Conservation (phyloP, 1,140 invertebrate species). For the Drosophila pandora region DNA sequence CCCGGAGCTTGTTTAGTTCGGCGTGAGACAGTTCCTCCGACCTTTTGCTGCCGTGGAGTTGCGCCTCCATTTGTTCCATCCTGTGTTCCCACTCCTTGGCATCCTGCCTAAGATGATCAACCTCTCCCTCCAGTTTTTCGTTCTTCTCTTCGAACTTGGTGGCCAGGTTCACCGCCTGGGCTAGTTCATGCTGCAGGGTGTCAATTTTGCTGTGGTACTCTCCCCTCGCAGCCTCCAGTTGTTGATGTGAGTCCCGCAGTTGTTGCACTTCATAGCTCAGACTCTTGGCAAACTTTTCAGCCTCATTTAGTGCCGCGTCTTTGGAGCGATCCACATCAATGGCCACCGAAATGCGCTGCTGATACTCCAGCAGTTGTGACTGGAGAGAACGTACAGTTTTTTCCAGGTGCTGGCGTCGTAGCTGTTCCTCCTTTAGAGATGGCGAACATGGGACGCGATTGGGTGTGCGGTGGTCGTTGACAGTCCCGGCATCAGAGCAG, state of each 20-base stretch:
- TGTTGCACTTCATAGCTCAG: slow-evolving; percentile 65
- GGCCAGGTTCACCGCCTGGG: slow-evolving; percentile 67
- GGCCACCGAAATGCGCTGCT: slow-evolving; percentile 91
- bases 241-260: slow-evolving; percentile 52
- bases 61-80: slow-evolving; percentile 70
- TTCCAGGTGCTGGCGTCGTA: slow-evolving; percentile 90
- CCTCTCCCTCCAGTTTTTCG: slow-evolving; percentile 68
- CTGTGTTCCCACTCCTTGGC: slow-evolving; percentile 44
- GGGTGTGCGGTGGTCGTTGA: slow-evolving; percentile 31
- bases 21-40: slow-evolving; percentile 64
- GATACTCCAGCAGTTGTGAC: slow-evolving; percentile 88
- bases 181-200: slow-evolving; percentile 68
- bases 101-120: slow-evolving; percentile 37
- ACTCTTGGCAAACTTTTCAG: slow-evolving; percentile 84
- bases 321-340: slow-evolving; percentile 90
- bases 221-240: slow-evolving; percentile 62
- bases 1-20: slow-evolving; percentile 75
- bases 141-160: slow-evolving; percentile 79
- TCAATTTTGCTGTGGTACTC: slow-evolving; percentile 55
- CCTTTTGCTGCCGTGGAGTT: slow-evolving; percentile 61
- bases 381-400: slow-evolving; percentile 90
- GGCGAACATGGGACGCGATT: slow-evolving; percentile 18
- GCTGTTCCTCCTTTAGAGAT: slow-evolving; percentile 89
- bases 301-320: slow-evolving; percentile 87
- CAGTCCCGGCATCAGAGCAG: slow-evolving; percentile 55